Conservation (phyloP, 2,113 vertebrate species). For the Lagenorhynchus albirostris region DNA sequence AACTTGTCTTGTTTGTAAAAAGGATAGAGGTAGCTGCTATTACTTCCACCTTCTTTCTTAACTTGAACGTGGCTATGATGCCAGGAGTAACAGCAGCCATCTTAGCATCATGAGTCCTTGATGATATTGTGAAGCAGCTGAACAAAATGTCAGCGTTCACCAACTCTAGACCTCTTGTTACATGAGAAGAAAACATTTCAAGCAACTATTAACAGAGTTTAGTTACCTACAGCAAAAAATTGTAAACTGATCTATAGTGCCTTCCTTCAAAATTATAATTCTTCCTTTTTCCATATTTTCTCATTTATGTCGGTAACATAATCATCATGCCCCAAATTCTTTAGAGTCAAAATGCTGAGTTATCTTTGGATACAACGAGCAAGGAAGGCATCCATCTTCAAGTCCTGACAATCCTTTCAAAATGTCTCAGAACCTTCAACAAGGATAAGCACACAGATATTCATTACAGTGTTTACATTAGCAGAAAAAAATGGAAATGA, state of each 20-base stretch:
- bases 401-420: neutral
- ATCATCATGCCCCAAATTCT: neutral
- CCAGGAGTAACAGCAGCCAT: neutral
- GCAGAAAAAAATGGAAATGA: neutral
- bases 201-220: neutral
- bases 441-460: neutral
- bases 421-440: neutral
- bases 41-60: neutral
- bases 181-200: neutral
- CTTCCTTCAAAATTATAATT: neutral
- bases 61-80: neutral
- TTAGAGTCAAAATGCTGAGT: neutral
- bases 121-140: neutral
- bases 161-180: neutral
- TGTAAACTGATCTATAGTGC: neutral
- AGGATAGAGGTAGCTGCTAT: neutral
- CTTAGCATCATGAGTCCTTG: neutral
- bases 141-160: neutral
- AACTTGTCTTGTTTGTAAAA: neutral
- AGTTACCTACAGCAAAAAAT: neutral
- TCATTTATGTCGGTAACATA: neutral
- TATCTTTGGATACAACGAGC: neutral
- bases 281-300: neutral
- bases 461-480: neutral
- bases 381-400: neutral